Percentiles rank a stretch among this genome's conserved stretches.
These are phyloP conservation scores for Staurois parvus DNA, from an alignment of 2,797 vertebrate species.

Conservation along the genomic window DNA sequence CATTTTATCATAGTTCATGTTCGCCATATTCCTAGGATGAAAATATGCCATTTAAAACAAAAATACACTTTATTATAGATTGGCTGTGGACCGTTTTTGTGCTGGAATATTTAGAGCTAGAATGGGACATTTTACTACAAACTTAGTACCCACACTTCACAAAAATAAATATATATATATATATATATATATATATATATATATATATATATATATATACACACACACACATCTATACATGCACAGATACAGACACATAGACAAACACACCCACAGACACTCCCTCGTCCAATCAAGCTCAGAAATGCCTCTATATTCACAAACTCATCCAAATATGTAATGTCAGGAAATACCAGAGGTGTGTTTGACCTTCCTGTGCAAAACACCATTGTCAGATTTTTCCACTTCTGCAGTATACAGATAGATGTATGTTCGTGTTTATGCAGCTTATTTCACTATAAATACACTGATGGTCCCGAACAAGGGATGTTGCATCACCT, in stretches of 20 bases:
- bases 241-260: neutral
- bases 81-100: neutral
- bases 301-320: neutral
- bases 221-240: neutral
- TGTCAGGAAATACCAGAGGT: conserved; percentile 38
- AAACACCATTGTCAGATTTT: conserved; percentile 7
- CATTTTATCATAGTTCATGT: neutral
- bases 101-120: neutral
- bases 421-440: neutral
- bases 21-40: too few species aligned
- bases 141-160: neutral
- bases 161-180: too few species aligned
- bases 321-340: neutral
- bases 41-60: neutral
- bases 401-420: neutral
- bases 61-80: neutral
- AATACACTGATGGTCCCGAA: neutral
- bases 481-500: neutral
- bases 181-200: neutral
- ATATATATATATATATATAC: neutral
- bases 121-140: neutral
- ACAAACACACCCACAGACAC: neutral
- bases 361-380: conserved; percentile 4
- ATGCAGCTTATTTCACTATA: too few species aligned
- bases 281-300: neutral